A percentile compares a stretch with the other conserved stretches of the same genome.
Conservation (phyloP, 2,888 invertebrate species). For the Maniola hyperantus region DNA sequence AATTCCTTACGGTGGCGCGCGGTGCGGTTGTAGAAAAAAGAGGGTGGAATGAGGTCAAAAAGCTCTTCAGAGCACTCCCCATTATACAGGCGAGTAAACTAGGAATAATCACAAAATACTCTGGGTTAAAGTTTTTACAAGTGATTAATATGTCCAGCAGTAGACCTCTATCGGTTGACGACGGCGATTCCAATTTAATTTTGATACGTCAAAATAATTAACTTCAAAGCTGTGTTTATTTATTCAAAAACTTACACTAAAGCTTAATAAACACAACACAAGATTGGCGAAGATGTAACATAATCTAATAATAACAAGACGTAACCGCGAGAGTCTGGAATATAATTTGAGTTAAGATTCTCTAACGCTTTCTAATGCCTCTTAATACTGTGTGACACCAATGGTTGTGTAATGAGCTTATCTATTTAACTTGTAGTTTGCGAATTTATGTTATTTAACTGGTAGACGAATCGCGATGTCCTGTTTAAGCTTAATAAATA, state of each 20-base stretch:
- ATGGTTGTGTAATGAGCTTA: conserved; percentile 18
- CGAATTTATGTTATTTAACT: conserved; percentile 15
- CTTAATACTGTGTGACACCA: conserved; percentile 20
- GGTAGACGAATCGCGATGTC: background rate
- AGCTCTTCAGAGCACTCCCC: too few species aligned
- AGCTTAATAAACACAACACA: background rate
- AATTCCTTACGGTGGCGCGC: too few species aligned
- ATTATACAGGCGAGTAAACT: too few species aligned
- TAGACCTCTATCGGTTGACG: too few species aligned
- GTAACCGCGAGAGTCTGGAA: conserved; percentile 13
- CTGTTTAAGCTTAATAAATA: background rate
- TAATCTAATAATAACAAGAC: conserved; percentile 20
- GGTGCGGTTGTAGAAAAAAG: too few species aligned
- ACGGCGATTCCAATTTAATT: too few species aligned
- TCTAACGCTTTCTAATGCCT: conserved; percentile 20
- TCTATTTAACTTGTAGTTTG: conserved; percentile 20
- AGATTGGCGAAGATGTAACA: conserved; percentile 12
- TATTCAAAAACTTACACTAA: background rate
- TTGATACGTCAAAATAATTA: too few species aligned
- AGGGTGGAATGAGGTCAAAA: too few species aligned
- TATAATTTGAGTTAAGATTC: conserved; percentile 15
- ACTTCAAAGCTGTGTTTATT: background rate
- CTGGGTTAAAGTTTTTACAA: too few species aligned
- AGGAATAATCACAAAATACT: too few species aligned
- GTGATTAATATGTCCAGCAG: too few species aligned